Evolutionary conservation across 2,113 vertebrate genomes (phyloP).

Genomic region (Cyanoramphus novaezelandiae): DNA sequence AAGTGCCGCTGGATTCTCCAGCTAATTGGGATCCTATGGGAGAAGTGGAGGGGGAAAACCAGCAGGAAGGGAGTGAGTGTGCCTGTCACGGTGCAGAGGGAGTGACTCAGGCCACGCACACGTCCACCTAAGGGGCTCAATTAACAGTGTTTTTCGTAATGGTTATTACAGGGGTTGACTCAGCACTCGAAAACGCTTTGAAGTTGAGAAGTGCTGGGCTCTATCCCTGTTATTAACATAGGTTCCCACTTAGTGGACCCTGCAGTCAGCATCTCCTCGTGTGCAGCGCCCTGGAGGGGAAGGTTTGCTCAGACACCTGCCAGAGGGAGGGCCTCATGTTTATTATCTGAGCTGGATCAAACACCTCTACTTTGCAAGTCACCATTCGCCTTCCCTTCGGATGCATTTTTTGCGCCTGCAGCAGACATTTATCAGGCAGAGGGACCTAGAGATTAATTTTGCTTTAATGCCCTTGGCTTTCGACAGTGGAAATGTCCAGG

Average conservation of each 20-base stretch:
- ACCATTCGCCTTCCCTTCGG: background rate
- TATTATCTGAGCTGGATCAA: slow-evolving; percentile 38
- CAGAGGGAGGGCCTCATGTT: slow-evolving; percentile 18
- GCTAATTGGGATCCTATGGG: slow-evolving; percentile 15
- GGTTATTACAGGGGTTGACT: slow-evolving; percentile 40
- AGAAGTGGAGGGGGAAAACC: slow-evolving; percentile 31
- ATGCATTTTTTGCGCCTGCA: background rate
- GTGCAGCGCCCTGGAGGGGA: background rate
- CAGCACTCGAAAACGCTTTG: slow-evolving; percentile 20
- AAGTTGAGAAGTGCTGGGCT: background rate
- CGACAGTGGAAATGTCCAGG: background rate
- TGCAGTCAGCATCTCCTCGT: slow-evolving; percentile 21
- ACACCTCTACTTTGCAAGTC: slow-evolving; percentile 24
- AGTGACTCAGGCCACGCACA: slow-evolving; percentile 43
- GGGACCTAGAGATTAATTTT: background rate
- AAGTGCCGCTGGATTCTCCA: background rate
- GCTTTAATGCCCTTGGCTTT: background rate
- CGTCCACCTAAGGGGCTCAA: slow-evolving; percentile 37
- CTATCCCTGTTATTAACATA: slow-evolving; percentile 47
- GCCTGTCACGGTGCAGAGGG: background rate
- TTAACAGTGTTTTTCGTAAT: slow-evolving; percentile 40
- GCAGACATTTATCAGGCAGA: background rate
- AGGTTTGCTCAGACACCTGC: slow-evolving; percentile 30
- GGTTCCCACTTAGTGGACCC: slow-evolving; percentile 50
- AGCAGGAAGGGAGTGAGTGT: slow-evolving; percentile 39